A percentile compares a stretch with the other conserved stretches of the same genome.
phyloP scores from a whole-genome alignment of 92 coral and sea anemone species.

The Parazoanthus swiftii region DNA sequence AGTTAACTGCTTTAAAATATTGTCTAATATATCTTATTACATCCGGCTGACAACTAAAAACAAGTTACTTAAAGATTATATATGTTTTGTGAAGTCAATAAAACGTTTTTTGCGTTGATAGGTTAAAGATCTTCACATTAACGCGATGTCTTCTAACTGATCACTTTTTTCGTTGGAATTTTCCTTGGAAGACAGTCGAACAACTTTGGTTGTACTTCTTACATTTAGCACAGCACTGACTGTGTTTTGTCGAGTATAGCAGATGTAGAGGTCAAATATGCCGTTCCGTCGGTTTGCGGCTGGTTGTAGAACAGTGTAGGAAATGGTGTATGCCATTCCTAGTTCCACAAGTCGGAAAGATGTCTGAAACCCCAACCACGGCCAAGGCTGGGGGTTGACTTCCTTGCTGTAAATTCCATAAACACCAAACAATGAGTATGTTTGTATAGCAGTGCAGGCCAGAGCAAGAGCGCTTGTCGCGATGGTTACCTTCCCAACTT shows the following conservation, averaged over 20 bases:
- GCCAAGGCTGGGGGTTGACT: conserved; percentile 84
- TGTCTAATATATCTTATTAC: no score
- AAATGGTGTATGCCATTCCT: conserved; percentile 72
- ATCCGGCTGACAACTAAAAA: no score
- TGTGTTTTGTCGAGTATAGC: background rate
- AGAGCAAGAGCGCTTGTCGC: conserved; percentile 71
- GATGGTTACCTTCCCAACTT: conserved; percentile 68
- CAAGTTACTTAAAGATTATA: no score
- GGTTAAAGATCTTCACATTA: background rate
- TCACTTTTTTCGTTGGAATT: background rate
- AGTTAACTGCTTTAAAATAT: no score
- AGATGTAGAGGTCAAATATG: background rate
- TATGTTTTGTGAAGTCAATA: no score
- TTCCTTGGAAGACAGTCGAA: background rate
- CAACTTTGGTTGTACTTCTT: background rate
- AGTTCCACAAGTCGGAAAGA: conserved; percentile 81
- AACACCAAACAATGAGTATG: conserved; percentile 87
- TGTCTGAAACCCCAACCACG: conserved; percentile 87
- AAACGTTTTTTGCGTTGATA: background rate
- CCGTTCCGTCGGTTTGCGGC: background rate
- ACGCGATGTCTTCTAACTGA: background rate
- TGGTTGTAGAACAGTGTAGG: conserved; percentile 82
- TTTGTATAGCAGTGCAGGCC: conserved; percentile 65
- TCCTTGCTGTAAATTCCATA: conserved; percentile 70
- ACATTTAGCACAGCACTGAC: background rate